Evolutionary conservation across 2,888 invertebrate species (phyloP).

Genomic region (Microchrysa polita): DNA sequence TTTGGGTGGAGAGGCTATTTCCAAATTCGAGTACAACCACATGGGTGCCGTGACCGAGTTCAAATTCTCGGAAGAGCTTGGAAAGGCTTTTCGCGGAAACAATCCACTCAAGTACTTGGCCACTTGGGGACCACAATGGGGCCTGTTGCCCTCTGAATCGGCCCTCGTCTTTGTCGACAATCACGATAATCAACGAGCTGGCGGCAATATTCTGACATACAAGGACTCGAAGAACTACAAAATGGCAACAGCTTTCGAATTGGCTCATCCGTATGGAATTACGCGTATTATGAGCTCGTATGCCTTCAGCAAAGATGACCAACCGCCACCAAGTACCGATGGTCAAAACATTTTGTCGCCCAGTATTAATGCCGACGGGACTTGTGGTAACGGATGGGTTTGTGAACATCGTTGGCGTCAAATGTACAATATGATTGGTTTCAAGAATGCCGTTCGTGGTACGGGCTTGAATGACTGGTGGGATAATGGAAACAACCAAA

Average conservation of each 20-base stretch:
- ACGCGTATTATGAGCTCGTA: constrained; percentile 89
- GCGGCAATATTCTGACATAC: constrained; percentile 73
- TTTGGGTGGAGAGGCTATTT: constrained; percentile 66
- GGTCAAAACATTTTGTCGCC: constrained; percentile 73
- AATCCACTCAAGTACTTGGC: constrained; percentile 73
- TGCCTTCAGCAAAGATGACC: constrained; percentile 70
- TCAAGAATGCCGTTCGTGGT: constrained; percentile 74
- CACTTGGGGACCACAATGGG: constrained; percentile 75
- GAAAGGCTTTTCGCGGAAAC: constrained; percentile 67
- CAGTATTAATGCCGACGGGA: constrained; percentile 70
- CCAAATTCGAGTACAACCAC: constrained; percentile 65
- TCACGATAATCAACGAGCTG: constrained; percentile 89
- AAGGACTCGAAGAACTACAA: constrained; percentile 75
- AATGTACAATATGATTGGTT: constrained; percentile 81
- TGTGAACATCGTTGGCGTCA: constrained; percentile 89
- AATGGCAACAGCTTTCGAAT: constrained; percentile 85
- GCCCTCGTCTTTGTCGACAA: constrained; percentile 87
- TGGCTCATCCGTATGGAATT: constrained; percentile 84
- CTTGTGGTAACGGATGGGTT: constrained; percentile 79
- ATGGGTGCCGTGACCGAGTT: constrained; percentile 84
- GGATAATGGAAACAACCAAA: constrained; percentile 83
- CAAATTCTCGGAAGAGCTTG: constrained; percentile 63
- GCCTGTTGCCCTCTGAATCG: constrained; percentile 69
- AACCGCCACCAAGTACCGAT: constrained; percentile 74
- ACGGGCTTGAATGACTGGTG: constrained; percentile 76